Base-by-base conservation (phyloP, 2,113 vertebrate genomes). In the Alosa alosa region DNA sequence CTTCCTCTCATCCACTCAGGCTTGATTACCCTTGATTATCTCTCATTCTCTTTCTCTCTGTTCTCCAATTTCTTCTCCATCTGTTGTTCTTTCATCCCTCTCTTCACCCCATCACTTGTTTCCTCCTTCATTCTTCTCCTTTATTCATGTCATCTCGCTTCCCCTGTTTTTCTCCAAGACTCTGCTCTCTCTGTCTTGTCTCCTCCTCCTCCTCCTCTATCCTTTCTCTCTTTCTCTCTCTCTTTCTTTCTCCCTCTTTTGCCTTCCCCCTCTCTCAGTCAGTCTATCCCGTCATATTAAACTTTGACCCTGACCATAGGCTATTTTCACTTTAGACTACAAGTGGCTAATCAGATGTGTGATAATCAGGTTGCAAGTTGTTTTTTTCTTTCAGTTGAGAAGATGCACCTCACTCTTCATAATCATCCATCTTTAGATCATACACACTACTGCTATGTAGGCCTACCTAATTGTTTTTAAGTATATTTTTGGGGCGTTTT, bases 221-320 rank as follows among this genome's bases (percentile, higher is more conserved):
- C 22, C 17, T 60, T 15, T 6, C 55, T 60, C 55, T 60, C 22
- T 7, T 25, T n/a, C n/a, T 22, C 6, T 64, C 60, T 64, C 60
- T 64, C 22, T 64, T 22, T 64, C 60, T 72, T 18, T 47, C 47
- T 22, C 78, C 44, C 0, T 45, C 46, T 25, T 82, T 87, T 87
- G 86, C 47, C 82, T 75, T 60, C 84, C 86, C 82, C 5, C 83
- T 47, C 68, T 82, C 47, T 90, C 87, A 75, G 13, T 57, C 47
- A 25, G 85, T 81, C 88, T 60, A 60, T 44, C 85, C 84, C 41
- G 22, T n/a, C 22, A 18, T 20, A 8, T 49, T 49, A 0, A 49
- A 49, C 47, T 49, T 49, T 49, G 47, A 49, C 47, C 47, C 47
- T 49, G 47, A 49, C 9, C 47, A 49, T 49, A 49, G 47, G 47